Percentiles rank a stretch among this genome's conserved stretches.
Evolutionary conservation across 2,113 vertebrate species (phyloP).

Genomic region (Phaetusa simplex): DNA sequence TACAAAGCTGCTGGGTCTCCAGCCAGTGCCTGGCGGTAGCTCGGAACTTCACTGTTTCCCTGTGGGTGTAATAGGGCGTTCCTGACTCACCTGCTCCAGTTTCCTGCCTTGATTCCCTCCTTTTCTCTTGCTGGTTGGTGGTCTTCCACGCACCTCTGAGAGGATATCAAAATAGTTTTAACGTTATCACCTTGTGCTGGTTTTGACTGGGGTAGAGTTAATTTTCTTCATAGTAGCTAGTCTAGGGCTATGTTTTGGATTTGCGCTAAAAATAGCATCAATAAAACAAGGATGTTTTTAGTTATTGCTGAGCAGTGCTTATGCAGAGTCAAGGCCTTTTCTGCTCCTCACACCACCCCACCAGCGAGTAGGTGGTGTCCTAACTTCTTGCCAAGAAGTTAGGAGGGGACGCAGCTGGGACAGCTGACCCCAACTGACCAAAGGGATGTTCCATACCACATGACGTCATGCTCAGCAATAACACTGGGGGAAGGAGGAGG

Average conservation of each 20-base stretch:
- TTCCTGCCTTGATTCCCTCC: not conserved
- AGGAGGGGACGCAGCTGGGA: not conserved
- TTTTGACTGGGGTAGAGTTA: not conserved
- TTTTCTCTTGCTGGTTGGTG: not conserved
- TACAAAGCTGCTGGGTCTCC: not conserved
- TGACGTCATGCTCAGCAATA: not conserved
- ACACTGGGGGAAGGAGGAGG: not conserved
- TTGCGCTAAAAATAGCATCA: not conserved
- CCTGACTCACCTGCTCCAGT: not conserved
- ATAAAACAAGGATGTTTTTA: not conserved
- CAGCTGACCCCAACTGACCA: not conserved
- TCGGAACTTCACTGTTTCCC: not conserved
- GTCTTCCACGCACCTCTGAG: not conserved
- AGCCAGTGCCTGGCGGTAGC: rapidly evolving
- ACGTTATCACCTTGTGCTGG: not conserved
- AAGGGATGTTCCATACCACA: not conserved
- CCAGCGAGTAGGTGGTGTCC: not conserved
- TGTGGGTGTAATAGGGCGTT: rapidly evolving
- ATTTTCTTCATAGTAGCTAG: not conserved
- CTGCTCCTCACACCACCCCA: not conserved
- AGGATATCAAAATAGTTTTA: not conserved
- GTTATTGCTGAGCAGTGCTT: not conserved
- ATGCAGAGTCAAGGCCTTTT: not conserved
- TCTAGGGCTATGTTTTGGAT: not conserved
- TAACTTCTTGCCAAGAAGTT: not conserved